Evolutionary conservation across 2,113 vertebrate species (phyloP), one percentile per base, ranked within the genome.

Genomic region (Petaurus breviceps): DNA sequence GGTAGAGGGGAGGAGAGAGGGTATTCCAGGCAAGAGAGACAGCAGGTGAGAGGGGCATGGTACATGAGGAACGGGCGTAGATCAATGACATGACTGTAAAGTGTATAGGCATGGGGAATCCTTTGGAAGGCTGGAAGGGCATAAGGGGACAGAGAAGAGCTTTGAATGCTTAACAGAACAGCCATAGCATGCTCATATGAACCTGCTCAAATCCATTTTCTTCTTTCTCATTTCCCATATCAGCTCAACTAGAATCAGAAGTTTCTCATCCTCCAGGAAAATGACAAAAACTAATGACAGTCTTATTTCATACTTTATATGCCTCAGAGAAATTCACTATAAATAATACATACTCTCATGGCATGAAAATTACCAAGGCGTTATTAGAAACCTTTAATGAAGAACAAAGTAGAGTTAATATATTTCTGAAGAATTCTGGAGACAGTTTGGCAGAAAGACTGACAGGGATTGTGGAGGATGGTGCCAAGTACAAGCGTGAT

Each of bases 221-320:
- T 49, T 91, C 93, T 92, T 93, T 94, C 84, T 97, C 96, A 93
- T 97, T 98, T 95, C 93, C 90, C 89, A 96, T 97, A 97, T 94
- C 94, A 97, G 50, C 28, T 90, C 94, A 96, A 96, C 46, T 94
- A n/a, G 54, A 98, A 96, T 98, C 95, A 95, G 92, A 97, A 90
- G 84, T 46, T 61, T 94, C 68, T 95, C 55, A 90, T 92, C 92
- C 96, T 93, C 95, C 37, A 96, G 91, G 47, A 52, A 91, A 95
- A 95, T 47, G 51, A 16, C 92, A 55, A 95, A 93, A 92, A 93
- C 53, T 90, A 94, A 90, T 49, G 93, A 94, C n/a, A 97, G 77
- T 49, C 52, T 49, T 57, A 31, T 94, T 91, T 92, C 90, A 51
- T 43, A 43, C 52, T 31, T 47, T 14, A 3, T 1, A 25, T 91